Evolutionary conservation across 2,797 vertebrate genomes (phyloP).

Genomic region (Chromobotia macracanthus): DNA sequence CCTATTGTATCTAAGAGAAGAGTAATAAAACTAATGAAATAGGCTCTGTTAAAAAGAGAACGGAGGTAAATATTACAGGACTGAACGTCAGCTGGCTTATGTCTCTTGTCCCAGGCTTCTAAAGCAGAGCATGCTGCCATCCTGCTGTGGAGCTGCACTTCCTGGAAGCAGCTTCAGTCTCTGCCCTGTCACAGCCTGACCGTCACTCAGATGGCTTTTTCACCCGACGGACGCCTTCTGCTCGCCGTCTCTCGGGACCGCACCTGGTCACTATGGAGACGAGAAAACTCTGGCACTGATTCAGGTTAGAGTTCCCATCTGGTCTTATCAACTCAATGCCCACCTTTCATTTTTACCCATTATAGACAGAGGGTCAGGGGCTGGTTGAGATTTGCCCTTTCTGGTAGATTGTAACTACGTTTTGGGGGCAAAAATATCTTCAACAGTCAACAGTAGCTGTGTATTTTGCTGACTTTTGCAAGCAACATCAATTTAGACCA

Average conservation of each 20-base stretch:
- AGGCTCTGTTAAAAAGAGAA: too few relatives aligned
- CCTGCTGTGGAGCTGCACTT: conserved; percentile 88
- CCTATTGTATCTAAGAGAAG: too few relatives aligned
- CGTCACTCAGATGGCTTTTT: conserved; percentile 96
- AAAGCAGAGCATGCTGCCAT: conserved; percentile 91
- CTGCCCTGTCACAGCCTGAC: conserved; percentile 91
- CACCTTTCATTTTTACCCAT: neutral
- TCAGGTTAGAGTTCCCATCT: conserved; percentile 73
- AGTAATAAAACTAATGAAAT: too few relatives aligned
- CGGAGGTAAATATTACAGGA: too few relatives aligned
- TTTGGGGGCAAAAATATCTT: neutral
- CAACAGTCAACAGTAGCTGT: neutral
- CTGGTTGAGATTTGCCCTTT: too few relatives aligned
- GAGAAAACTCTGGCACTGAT: conserved; percentile 64
- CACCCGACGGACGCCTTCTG: conserved; percentile 84
- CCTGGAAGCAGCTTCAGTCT: conserved; percentile 90
- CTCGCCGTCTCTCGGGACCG: conserved; percentile 94
- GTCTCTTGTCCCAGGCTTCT: conserved; percentile 79
- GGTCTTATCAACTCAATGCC: neutral
- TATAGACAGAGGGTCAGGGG: neutral
- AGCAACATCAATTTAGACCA: neutral
- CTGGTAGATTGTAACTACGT: too few relatives aligned
- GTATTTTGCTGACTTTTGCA: neutral
- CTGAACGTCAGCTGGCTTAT: too few relatives aligned
- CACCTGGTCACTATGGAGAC: conserved; percentile 94